phyloP scores from a whole-genome alignment of 2,888 invertebrate species.

The Tetragnatha montana region DNA sequence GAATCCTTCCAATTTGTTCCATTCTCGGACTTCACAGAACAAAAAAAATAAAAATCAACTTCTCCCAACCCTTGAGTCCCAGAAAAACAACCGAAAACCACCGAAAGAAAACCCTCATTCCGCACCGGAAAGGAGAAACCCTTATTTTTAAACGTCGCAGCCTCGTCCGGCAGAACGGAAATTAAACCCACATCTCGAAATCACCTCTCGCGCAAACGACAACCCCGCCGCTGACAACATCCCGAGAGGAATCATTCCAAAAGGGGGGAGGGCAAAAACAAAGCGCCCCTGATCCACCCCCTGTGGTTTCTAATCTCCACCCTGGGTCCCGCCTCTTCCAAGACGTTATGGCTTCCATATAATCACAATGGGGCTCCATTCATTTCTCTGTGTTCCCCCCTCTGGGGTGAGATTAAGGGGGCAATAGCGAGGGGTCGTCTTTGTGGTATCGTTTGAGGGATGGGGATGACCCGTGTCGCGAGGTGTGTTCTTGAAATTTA shows the following conservation, averaged over 20 bases:
- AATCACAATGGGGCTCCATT: background rate
- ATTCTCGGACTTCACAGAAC: background rate
- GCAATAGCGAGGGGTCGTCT: conserved; percentile 21
- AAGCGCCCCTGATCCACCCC: conserved; percentile 11
- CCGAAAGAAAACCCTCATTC: background rate
- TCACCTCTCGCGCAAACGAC: background rate
- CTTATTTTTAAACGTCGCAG: background rate
- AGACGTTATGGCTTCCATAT: conserved; percentile 16
- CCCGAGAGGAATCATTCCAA: conserved; percentile 40
- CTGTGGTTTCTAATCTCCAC: conserved; percentile 58
- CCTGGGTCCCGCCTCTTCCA: background rate
- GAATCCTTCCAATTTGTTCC: too few species aligned
- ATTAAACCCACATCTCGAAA: background rate
- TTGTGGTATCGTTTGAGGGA: conserved; percentile 27
- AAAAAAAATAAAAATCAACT: background rate
- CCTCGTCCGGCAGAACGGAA: background rate
- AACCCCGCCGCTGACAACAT: background rate
- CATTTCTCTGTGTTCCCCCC: conserved; percentile 23
- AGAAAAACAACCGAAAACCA: background rate
- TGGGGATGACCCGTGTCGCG: background rate
- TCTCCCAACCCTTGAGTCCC: background rate
- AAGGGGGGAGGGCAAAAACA: conserved; percentile 15
- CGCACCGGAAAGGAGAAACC: background rate
- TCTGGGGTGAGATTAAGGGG: conserved; percentile 31
- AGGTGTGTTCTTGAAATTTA: background rate